Evolutionary conservation across 2,113 vertebrate species (phyloP), one percentile per base, ranked within the genome.

Genomic region (Tachycineta bicolor): DNA sequence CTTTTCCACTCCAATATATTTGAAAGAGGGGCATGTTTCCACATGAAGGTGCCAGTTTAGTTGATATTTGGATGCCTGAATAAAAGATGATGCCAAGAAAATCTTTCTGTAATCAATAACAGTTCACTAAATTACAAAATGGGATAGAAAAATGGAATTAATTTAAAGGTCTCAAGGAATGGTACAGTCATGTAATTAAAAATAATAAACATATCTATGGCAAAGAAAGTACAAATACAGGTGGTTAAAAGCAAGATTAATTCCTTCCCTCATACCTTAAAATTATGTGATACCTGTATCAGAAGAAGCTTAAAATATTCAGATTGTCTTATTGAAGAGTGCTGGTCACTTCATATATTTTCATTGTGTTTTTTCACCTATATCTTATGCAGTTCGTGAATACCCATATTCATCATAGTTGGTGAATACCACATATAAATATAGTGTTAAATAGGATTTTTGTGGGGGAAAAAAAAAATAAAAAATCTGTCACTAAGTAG

Each of bases 131-230:
- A 95, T 60, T 85, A 62, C 14, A 58, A 79, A 96, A 92, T 17
- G 25, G 55, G 37, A 62, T 49, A 89, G 70, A 96, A 78, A 76
- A 77, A 43, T 34, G 50, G 6, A 43, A 90, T 83, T 80, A 79
- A 46, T 96, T 96, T 82, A 81, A 92, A 59, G 11, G 28, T 94
- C 78, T 87, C 44, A 94, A 85, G 86, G 55, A 96, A 91, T 64
- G 87, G 9, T 29, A 63, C 17, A 73, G 41, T 56, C 53, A 28
- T 55, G 59, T 64, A 4, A 37, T 74, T 77, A 69, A 9, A 49
- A 58, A 60, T 85, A 67, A 80, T 64, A 47, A 49, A 26, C 9
- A 53, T 6, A 18, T 71, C 71, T n/a, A 24, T 70, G 75, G 7
- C 65, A 63, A 94, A 90, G 34, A 60, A 82, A 46, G 50, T 71